Conservation (phyloP, 1,140 invertebrate genomes). For the Drosophila insularis region DNA sequence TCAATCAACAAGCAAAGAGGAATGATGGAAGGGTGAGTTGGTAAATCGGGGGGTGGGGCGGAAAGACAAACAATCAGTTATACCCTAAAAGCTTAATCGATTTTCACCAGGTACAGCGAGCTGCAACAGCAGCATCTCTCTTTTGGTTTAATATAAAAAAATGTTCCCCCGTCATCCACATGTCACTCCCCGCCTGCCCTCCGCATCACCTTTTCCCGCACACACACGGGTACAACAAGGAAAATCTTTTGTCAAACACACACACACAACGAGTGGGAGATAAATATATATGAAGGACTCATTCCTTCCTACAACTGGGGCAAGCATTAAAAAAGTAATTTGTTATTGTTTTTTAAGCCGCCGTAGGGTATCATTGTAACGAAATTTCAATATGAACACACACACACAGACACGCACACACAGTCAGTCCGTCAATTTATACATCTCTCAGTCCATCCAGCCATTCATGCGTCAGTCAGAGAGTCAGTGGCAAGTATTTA, state of each 20-base stretch:
- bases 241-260: slow-evolving; percentile 16
- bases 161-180: slow-evolving; percentile 41
- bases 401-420: background rate
- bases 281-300: slow-evolving; percentile 18
- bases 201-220: slow-evolving; percentile 43
- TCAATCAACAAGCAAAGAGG: slow-evolving; percentile 43
- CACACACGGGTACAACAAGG: slow-evolving; percentile 17
- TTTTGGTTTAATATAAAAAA: slow-evolving; percentile 51
- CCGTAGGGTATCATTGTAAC: slow-evolving; percentile 55
- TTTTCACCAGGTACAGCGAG: slow-evolving; percentile 46
- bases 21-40: background rate
- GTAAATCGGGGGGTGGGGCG: background rate
- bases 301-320: background rate
- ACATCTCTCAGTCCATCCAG: background rate
- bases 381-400: slow-evolving; percentile 51
- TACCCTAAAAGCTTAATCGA: slow-evolving; percentile 58
- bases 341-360: slow-evolving; percentile 60
- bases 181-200: too few relatives aligned
- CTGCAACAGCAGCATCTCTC: slow-evolving; percentile 35
- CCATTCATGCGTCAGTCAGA: background rate
- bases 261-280: background rate
- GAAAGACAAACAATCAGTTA: slow-evolving; percentile 50
- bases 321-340: slow-evolving; percentile 62
- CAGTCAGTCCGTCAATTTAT: background rate
- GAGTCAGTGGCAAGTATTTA: slow-evolving; percentile 55